Base-by-base conservation (phyloP, 2,888 invertebrate genomes). In the Platycheirus rosarum region DNA sequence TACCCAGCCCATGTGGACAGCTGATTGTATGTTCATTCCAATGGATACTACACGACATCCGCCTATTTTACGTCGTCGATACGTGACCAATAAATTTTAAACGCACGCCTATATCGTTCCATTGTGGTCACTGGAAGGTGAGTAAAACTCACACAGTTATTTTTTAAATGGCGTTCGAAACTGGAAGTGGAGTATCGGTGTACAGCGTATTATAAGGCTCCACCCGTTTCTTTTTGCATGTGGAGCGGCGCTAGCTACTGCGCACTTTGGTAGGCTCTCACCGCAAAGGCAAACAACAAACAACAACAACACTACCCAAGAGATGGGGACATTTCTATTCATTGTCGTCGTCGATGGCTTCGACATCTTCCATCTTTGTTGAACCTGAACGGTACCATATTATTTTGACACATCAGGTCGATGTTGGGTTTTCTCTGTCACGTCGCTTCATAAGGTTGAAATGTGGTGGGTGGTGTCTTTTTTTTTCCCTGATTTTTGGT, bases 351-450 rank as follows among this genome's bases (percentile, higher is more conserved):
- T 75, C 77, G 68, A 82, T 82, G 82, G 76, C 77, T 73, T 82
- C 82, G 82, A 82, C 82, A 82, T 82, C 82, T 82, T 82, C 82
- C 77, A 82, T 82, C 82, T 82, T 82, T 82, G 82, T 82, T 82
- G 77, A 44, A 68, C 80, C 32, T 35, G 57, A 74, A 69, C 49
- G 48, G 44, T n/a, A 75, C 70, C 57, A 16, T 60, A 29, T 26
- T 60, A 75, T 70, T n/a, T 80, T 80, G 75, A 75, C 75, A 75
- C 66, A 71, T 53, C 65, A 71, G 75, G 70, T 80, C 46, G 76
- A 40, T 57, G 26, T 57, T 32, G 8, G 63, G 75, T 75, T 66
- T 62, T 80, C 70, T 75, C 77, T 82, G 62, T 77, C 63, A 35
- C 63, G 23, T 63, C 48, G 62, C 32, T 23, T 26, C 71, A n/a